Percentiles rank a stretch among this genome's conserved stretches.
Conservation (phyloP, 2,113 vertebrate species). For the Stomatorhinus ivindoensis region DNA sequence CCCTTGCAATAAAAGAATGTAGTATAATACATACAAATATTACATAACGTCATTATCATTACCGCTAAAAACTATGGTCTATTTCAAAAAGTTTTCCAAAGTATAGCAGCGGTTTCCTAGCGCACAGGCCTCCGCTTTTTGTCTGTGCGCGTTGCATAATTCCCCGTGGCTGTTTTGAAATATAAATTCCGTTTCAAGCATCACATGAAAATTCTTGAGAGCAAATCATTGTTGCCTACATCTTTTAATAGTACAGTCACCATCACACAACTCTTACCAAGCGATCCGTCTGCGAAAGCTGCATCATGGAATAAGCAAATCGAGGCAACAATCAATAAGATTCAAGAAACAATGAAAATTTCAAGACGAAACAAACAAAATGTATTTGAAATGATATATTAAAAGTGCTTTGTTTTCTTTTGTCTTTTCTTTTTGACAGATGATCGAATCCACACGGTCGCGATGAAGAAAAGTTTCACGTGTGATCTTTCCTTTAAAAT, state of each 20-base stretch:
- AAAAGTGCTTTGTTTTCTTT: slow-evolving; percentile 70
- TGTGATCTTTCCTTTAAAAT: slow-evolving; percentile 62
- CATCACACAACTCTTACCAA: slow-evolving; percentile 73
- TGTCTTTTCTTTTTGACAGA: slow-evolving; percentile 60
- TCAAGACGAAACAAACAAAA: slow-evolving; percentile 74
- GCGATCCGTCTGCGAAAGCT: slow-evolving; percentile 67
- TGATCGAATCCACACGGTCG: slow-evolving; percentile 64
- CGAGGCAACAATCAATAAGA: slow-evolving; percentile 72
- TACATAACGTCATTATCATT: neutral
- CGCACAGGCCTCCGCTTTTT: neutral
- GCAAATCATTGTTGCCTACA: slow-evolving; percentile 68
- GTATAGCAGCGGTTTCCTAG: neutral
- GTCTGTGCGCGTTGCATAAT: neutral
- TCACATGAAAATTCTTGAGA: slow-evolving; percentile 59
- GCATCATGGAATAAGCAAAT: slow-evolving; percentile 70
- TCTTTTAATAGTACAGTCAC: slow-evolving; percentile 74
- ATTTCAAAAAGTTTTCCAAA: neutral
- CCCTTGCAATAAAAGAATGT: slow-evolving; percentile 21
- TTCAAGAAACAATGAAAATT: slow-evolving; percentile 68
- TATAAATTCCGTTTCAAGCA: neutral
- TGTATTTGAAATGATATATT: slow-evolving; percentile 78
- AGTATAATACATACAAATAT: neutral
- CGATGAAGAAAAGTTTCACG: slow-evolving; percentile 52
- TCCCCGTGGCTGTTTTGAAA: neutral
- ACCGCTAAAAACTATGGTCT: neutral